Conservation (phyloP, 2,888 invertebrate species). For the Unio pictorum region DNA sequence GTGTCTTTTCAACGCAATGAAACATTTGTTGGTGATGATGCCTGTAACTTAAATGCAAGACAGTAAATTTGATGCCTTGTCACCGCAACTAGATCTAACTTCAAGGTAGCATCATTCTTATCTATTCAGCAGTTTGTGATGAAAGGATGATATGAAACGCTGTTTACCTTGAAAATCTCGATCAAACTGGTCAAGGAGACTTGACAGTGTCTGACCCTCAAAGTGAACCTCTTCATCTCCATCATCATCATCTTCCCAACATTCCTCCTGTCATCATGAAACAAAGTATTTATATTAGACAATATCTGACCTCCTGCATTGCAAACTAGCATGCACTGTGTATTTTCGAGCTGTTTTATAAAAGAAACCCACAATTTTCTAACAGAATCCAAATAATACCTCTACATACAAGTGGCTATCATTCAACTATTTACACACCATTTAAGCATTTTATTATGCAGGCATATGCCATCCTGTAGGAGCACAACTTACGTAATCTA, state of each 20-base stretch:
- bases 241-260: conserved; percentile 71
- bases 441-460: no score
- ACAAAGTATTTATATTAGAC: background rate
- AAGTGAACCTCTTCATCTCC: conserved; percentile 59
- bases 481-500: no score
- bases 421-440: no score
- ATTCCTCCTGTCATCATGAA: conserved; percentile 54
- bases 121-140: background rate
- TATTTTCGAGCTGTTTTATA: no score
- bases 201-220: conserved; percentile 54
- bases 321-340: no score
- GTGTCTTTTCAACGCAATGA: no score
- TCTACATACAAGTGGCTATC: no score
- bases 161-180: conserved; percentile 36
- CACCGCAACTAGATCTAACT: background rate
- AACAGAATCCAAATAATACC: no score
- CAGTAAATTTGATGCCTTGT: background rate
- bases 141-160: background rate
- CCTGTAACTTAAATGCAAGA: no score
- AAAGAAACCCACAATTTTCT: no score
- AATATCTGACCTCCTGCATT: background rate
- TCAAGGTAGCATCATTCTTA: background rate
- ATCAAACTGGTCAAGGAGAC: conserved; percentile 56
- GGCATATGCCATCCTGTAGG: no score
- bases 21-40: no score